These are phyloP conservation scores for Ctenomys sociabilis DNA, from an alignment of 2,113 vertebrate species.

Conservation along the genomic window DNA sequence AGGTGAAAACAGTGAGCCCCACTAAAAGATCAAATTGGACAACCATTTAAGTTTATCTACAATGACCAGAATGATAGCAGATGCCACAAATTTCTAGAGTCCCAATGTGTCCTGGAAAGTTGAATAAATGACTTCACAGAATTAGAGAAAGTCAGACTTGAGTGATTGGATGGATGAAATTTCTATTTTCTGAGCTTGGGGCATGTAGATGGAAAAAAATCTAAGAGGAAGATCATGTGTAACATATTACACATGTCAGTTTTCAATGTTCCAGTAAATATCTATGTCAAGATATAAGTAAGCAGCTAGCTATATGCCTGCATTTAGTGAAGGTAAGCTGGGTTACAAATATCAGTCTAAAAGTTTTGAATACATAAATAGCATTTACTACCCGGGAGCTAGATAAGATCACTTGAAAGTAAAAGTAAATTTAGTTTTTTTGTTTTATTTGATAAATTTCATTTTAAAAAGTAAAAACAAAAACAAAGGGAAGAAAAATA, in stretches of 20 bases:
- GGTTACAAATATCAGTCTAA: not conserved
- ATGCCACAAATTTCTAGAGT: not conserved
- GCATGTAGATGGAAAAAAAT: not conserved
- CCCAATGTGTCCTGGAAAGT: not conserved
- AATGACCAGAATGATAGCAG: not conserved
- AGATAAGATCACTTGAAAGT: not conserved
- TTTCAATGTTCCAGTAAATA: conserved; percentile 7
- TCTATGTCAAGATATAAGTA: not conserved
- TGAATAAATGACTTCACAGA: not conserved
- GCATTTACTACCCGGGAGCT: not conserved
- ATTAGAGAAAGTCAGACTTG: not conserved
- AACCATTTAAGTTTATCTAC: not conserved
- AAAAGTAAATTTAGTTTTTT: not conserved
- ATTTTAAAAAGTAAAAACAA: too few species aligned
- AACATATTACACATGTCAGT: not conserved
- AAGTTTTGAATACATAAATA: not conserved
- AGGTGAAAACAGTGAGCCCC: not conserved
- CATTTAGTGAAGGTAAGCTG: not conserved
- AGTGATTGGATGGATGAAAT: not conserved
- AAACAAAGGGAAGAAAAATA: too few species aligned
- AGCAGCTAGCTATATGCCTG: not conserved
- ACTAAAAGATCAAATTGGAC: not conserved
- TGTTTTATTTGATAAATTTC: too few species aligned
- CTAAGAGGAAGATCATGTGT: not conserved
- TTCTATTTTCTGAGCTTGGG: not conserved